Evolutionary conservation across 2,113 vertebrate species (phyloP).

Genomic region (Eublepharis macularius): DNA sequence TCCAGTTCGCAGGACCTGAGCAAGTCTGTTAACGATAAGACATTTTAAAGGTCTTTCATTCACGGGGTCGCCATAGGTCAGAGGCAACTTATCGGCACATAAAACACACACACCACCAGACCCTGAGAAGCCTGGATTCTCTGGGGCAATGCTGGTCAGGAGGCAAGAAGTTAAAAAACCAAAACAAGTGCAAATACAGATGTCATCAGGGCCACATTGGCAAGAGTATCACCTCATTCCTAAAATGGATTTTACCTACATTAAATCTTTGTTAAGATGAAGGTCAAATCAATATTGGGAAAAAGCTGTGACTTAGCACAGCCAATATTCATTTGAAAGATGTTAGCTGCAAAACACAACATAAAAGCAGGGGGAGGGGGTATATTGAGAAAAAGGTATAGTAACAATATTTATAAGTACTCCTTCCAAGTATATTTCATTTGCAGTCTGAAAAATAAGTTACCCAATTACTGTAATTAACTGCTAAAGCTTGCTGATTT

Average conservation of each 20-base stretch:
- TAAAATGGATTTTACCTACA: conserved; percentile 1
- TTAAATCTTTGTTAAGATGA: background rate
- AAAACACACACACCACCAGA: too few relatives aligned
- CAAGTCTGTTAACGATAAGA: too few relatives aligned
- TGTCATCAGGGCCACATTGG: background rate
- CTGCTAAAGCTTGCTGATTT: conserved; percentile 68
- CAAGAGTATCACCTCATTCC: background rate
- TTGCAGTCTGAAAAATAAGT: conserved; percentile 62
- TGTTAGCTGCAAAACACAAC: background rate
- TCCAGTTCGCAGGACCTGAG: too few relatives aligned
- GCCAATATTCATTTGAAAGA: background rate
- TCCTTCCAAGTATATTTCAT: conserved; percentile 63
- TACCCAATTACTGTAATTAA: conserved; percentile 75
- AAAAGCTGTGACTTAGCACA: conserved; percentile 21
- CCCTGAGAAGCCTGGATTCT: background rate
- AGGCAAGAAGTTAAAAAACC: background rate
- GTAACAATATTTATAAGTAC: conserved; percentile 56
- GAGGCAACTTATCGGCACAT: too few relatives aligned
- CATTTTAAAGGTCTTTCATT: too few relatives aligned
- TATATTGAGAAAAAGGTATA: background rate
- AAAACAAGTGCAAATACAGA: background rate
- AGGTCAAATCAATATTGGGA: background rate
- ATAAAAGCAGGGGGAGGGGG: background rate
- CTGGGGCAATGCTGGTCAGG: background rate
- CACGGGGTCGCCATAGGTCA: too few relatives aligned